These are phyloP conservation scores for Botia kubotai DNA, from an alignment of 2,797 vertebrate genomes.

Conservation along the genomic window DNA sequence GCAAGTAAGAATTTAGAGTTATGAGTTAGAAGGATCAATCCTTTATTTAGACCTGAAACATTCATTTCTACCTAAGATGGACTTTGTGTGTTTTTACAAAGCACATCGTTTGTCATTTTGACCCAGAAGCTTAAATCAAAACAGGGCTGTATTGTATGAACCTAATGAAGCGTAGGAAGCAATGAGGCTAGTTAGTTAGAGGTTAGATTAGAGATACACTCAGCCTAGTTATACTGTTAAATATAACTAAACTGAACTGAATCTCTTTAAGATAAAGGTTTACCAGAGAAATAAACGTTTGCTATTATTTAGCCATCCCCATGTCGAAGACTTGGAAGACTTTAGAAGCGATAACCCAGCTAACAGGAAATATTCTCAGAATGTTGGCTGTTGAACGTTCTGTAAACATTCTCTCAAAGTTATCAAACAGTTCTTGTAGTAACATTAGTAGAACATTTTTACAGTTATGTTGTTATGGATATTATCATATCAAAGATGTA, in stretches of 20 bases:
- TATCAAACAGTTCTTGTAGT: no score
- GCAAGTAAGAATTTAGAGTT: no score
- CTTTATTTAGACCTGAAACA: not conserved
- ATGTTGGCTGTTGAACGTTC: no score
- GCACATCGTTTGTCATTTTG: constrained; percentile 13
- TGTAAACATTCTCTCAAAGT: no score
- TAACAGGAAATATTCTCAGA: no score
- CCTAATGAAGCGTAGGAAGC: constrained; percentile 11
- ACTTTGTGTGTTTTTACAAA: constrained; percentile 10
- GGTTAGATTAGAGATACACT: constrained; percentile 13
- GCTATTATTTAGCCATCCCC: no score
- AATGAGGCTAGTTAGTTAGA: constrained; percentile 10
- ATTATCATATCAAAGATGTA: no score
- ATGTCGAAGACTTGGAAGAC: no score
- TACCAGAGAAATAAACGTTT: no score
- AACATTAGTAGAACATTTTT: no score
- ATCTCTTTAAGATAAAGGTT: not conserved
- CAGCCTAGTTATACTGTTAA: not conserved
- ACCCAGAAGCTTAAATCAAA: constrained; percentile 15
- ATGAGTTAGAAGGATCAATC: not conserved
- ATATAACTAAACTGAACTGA: not conserved
- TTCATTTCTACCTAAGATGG: not conserved
- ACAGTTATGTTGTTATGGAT: no score
- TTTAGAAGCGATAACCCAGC: no score
- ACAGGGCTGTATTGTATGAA: constrained; percentile 26